Evolutionary conservation across 1,140 invertebrate genomes (phyloP).

Genomic region (Limonius californicus): DNA sequence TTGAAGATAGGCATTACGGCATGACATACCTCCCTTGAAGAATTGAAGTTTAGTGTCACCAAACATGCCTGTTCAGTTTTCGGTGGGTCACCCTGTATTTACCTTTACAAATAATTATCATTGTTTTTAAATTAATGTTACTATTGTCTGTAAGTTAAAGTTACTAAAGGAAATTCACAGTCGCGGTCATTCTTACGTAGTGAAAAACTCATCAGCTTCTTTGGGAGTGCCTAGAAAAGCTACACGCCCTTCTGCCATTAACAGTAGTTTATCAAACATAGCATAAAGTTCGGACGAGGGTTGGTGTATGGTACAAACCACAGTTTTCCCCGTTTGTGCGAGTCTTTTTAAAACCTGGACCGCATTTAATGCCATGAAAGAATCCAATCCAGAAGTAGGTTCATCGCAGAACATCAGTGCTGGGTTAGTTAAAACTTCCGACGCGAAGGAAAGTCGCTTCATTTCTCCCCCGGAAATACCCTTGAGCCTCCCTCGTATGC

Average conservation of each 20-base stretch:
- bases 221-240: constrained; percentile 82
- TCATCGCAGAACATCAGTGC: constrained; percentile 96
- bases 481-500: constrained; percentile 78
- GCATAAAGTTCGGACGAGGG: constrained; percentile 91
- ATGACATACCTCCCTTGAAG: no score
- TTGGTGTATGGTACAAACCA: constrained; percentile 94
- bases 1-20: no score
- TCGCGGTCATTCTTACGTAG: constrained; percentile 70
- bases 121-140: no score
- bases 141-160: no score
- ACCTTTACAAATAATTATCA: no score
- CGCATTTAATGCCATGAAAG: constrained; percentile 85
- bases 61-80: no score
- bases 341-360: constrained; percentile 77
- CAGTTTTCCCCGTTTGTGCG: constrained; percentile 82
- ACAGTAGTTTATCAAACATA: constrained; percentile 85
- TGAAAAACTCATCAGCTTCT: constrained; percentile 79
- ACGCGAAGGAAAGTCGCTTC: constrained; percentile 93
- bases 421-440: constrained; percentile 93
- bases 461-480: constrained; percentile 95
- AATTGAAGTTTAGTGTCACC: no score
- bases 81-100: no score
- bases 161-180: background rate
- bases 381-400: constrained; percentile 86
- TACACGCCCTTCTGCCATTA: constrained; percentile 89